These are phyloP conservation scores for Hypotaenidia okinawae DNA, from an alignment of 2,797 vertebrate species.

Conservation along the genomic window DNA sequence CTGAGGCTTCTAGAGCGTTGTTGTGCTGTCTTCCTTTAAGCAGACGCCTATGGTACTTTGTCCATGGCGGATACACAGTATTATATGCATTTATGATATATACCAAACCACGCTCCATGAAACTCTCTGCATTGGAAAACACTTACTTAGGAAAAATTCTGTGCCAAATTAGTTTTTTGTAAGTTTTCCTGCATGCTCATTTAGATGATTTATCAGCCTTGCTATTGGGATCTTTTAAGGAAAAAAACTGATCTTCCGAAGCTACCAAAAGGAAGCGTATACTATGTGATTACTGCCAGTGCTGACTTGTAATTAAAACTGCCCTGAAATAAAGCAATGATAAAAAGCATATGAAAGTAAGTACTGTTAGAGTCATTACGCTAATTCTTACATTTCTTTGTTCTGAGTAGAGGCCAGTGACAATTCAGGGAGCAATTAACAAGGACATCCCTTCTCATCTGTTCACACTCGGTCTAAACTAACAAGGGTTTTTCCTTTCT, in stretches of 20 bases:
- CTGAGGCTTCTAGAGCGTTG: not conserved
- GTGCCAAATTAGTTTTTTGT: not conserved
- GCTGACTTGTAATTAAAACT: constrained; percentile 17
- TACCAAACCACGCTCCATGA: not conserved
- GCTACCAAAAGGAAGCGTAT: not conserved
- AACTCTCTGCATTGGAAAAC: not conserved
- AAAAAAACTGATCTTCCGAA: not conserved
- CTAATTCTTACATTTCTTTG: not conserved
- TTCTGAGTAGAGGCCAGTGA: not conserved
- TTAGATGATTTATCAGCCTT: constrained; percentile 30
- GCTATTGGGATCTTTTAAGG: not conserved
- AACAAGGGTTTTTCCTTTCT: not conserved
- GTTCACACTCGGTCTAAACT: not conserved
- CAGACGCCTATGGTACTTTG: not conserved
- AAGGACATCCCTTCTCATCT: not conserved
- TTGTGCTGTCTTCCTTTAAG: not conserved
- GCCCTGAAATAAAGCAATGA: not conserved
- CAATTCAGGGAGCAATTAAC: not conserved
- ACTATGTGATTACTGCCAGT: not conserved
- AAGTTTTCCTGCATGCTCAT: not conserved
- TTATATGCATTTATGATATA: not conserved
- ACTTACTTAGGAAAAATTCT: not conserved
- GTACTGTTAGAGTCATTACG: not conserved
- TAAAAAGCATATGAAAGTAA: not conserved
- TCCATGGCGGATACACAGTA: not conserved